Evolutionary conservation across 1,140 invertebrate species (phyloP), one percentile per base, ranked within the genome.

Genomic region (Antheraea mylitta): DNA sequence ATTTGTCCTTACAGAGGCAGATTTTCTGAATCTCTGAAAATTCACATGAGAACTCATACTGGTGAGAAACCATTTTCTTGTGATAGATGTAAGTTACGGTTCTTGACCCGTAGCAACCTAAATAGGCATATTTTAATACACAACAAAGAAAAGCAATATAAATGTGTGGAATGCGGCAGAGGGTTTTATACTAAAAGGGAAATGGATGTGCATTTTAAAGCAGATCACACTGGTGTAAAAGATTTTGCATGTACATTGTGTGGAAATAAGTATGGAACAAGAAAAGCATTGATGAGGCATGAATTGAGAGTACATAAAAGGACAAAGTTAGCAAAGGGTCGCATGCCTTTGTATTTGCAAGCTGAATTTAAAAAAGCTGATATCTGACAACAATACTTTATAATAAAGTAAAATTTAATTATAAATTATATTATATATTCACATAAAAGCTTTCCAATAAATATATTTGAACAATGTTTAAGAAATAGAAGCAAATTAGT

Each of bases 21-120:
- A 13, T 83, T 81, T 67, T 67, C 72, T 45, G 78, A 81, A 16
- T 83, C 78, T 0, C 69, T 92, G 8, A 86, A 81, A 58, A 87
- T 90, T 53, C 92, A 92, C 71, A 90, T 92, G 81, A 73, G 89
- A 64, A 87, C 83, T 18, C 91, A 92, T 63, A 90, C 89, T 66
- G 91, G 85, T 69, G 87, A 84, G 75, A 89, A 80, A 72, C 90
- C 90, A 5, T 93, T 90, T 75, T 72, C 74, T 42, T 93, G 92
- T 81, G 82, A 90, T 22, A 79, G 87, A 70, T 93, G 92, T 73
- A 73, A 81, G 0, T 82, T 90, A 75, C 68, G 79, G 8, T 93
- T 91, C 77, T 74, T 88, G 13, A 92, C 90, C 16, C 81, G 84
- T 37, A 90, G 90, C 66, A 92, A 92, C 73, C 74, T 93, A 18